phyloP scores from a whole-genome alignment of 2,113 vertebrate species.

The Oreotrochilus melanogaster region DNA sequence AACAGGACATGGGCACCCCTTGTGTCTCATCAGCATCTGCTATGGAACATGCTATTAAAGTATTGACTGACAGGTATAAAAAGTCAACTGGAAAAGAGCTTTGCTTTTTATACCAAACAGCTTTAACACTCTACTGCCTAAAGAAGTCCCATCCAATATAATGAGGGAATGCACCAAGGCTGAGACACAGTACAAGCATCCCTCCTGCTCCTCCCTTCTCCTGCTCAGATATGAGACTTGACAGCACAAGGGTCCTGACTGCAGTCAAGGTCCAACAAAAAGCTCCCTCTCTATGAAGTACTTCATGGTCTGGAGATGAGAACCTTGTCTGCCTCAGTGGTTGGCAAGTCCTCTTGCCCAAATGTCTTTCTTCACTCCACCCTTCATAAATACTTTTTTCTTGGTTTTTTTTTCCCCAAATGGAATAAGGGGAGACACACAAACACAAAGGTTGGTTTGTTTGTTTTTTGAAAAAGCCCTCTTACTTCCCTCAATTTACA shows the following conservation, averaged over 20 bases:
- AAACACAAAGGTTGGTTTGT: neutral
- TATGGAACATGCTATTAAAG: neutral
- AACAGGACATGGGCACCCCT: neutral
- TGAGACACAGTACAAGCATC: slow-evolving; percentile 32
- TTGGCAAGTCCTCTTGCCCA: neutral
- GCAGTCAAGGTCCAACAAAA: neutral
- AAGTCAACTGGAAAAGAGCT: neutral
- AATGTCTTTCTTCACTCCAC: neutral
- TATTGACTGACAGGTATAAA: neutral
- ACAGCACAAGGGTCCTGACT: neutral
- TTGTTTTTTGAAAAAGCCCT: neutral
- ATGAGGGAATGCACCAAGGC: slow-evolving; percentile 21
- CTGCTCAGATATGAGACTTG: slow-evolving; percentile 31
- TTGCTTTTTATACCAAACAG: neutral
- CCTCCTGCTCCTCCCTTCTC: slow-evolving; percentile 23
- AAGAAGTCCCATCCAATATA: neutral
- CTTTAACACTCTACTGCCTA: neutral
- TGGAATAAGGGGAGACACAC: neutral
- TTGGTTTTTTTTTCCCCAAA: neutral
- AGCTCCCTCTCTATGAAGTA: neutral
- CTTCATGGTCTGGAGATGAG: neutral
- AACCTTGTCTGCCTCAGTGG: neutral
- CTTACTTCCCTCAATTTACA: neutral
- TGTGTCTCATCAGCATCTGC: neutral
- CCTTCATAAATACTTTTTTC: neutral